phyloP scores from a whole-genome alignment of 2,113 vertebrate genomes.

The Todiramphus saurophagus region DNA sequence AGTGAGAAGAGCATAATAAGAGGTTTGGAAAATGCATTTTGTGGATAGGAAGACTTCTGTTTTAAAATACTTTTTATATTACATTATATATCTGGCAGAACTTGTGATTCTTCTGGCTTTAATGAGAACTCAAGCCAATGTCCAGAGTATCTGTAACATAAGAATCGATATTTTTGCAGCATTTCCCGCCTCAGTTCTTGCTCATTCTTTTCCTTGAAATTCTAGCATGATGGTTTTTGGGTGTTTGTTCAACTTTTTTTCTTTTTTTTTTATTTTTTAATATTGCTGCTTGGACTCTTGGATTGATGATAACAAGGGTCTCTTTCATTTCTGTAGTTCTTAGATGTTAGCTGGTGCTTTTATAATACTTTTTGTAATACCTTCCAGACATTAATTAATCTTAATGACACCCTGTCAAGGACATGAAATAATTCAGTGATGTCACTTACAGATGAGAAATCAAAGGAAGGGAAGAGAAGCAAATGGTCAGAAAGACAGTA shows the following conservation, averaged over 20 bases:
- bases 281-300: neutral
- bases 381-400: neutral
- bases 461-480: neutral
- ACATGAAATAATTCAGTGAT: neutral
- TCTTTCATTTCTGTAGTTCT: neutral
- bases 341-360: neutral
- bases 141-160: neutral
- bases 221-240: neutral
- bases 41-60: conserved; percentile 8
- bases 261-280: neutral
- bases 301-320: neutral
- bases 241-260: too few species aligned
- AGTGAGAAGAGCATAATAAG: neutral
- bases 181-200: neutral
- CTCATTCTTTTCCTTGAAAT: neutral
- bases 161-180: neutral
- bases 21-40: conserved; percentile 41
- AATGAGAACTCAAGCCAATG: neutral
- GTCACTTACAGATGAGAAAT: neutral
- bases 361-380: neutral
- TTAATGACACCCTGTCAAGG: neutral
- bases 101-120: neutral
- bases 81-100: conserved; percentile 21
- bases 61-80: conserved; percentile 33
- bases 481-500: neutral